Percentiles rank a stretch among this genome's conserved stretches.
Evolutionary conservation across 2,888 invertebrate genomes (phyloP).

Genomic region (Cyclophora punctaria): DNA sequence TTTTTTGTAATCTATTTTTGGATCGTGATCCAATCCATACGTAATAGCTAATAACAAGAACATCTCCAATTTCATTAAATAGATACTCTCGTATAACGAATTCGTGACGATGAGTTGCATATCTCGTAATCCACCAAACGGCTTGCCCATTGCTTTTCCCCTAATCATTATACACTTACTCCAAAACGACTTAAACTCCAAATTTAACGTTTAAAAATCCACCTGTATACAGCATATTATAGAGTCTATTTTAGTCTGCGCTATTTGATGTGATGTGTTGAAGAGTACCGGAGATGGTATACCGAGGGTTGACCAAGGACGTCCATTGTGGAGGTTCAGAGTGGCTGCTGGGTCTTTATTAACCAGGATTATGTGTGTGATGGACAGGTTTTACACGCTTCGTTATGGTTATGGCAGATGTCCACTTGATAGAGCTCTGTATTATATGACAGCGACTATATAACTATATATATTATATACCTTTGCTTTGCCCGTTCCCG

Average conservation of each 20-base stretch:
- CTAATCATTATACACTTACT: constrained; percentile 33
- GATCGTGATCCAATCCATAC: too few species aligned
- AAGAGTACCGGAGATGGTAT: constrained; percentile 21
- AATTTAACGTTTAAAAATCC: neutral
- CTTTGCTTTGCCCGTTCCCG: too few species aligned
- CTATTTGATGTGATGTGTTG: constrained; percentile 5
- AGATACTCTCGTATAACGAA: constrained; percentile 1
- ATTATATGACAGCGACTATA: too few species aligned
- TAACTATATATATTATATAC: too few species aligned
- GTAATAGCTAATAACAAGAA: neutral
- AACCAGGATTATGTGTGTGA: too few species aligned
- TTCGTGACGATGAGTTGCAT: constrained; percentile 1
- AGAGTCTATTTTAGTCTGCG: constrained; percentile 23
- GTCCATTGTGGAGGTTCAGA: constrained; percentile 53
- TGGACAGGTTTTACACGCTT: too few species aligned
- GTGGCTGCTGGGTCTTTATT: too few species aligned
- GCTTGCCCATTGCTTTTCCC: constrained; percentile 28
- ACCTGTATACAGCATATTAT: constrained; percentile 5
- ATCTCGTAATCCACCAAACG: constrained; percentile 22
- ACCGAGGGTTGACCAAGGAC: constrained; percentile 64
- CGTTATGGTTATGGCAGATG: too few species aligned
- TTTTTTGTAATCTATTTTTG: too few species aligned
- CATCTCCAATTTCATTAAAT: neutral
- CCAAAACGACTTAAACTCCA: constrained; percentile 15
- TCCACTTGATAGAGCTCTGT: too few species aligned